A percentile compares a stretch with the other conserved stretches of the same genome.
Conservation (phyloP, 2,888 invertebrate species). For the Stenchaetothrips biformis region DNA sequence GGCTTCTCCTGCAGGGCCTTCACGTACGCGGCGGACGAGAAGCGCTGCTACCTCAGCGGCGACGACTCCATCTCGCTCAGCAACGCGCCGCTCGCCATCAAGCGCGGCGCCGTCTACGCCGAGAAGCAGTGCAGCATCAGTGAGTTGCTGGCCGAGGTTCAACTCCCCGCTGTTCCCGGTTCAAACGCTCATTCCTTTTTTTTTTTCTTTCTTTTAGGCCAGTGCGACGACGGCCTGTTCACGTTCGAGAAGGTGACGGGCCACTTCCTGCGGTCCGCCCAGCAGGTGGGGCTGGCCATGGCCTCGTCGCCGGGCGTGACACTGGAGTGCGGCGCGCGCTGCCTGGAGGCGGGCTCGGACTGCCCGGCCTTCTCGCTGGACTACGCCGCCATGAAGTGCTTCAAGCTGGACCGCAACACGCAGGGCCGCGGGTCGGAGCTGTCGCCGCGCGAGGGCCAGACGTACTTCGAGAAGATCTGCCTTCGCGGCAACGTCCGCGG, state of each 20-base stretch:
- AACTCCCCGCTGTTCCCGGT: no score
- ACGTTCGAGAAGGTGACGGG: conserved; percentile 49
- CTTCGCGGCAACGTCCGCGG: conserved; percentile 41
- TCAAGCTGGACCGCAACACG: conserved; percentile 47
- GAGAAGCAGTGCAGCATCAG: conserved; percentile 47
- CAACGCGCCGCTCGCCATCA: conserved; percentile 42
- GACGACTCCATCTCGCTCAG: conserved; percentile 46
- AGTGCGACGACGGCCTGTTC: conserved; percentile 47
- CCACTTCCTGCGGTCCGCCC: conserved; percentile 45
- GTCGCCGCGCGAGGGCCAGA: conserved; percentile 44
- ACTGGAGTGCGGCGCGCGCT: conserved; percentile 42
- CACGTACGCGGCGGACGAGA: conserved; percentile 44
- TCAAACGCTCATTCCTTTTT: not conserved
- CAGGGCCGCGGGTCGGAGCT: conserved; percentile 46
- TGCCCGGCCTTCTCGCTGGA: conserved; percentile 48
- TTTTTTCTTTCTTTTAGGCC: conserved; percentile 40
- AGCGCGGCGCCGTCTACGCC: conserved; percentile 43
- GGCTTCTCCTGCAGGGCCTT: conserved; percentile 47
- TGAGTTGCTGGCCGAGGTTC: conserved; percentile 37
- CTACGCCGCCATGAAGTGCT: conserved; percentile 46
- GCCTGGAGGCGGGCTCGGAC: conserved; percentile 45
- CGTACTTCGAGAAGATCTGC: conserved; percentile 49
- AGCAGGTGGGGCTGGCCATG: conserved; percentile 44
- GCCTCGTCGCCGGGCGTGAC: conserved; percentile 42
- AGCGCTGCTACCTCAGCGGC: conserved; percentile 47